Percentiles rank a stretch among this genome's conserved stretches.
These are phyloP conservation scores for Dromius quadrimaculatus DNA, from an alignment of 2,888 invertebrate species.

Conservation along the genomic window DNA sequence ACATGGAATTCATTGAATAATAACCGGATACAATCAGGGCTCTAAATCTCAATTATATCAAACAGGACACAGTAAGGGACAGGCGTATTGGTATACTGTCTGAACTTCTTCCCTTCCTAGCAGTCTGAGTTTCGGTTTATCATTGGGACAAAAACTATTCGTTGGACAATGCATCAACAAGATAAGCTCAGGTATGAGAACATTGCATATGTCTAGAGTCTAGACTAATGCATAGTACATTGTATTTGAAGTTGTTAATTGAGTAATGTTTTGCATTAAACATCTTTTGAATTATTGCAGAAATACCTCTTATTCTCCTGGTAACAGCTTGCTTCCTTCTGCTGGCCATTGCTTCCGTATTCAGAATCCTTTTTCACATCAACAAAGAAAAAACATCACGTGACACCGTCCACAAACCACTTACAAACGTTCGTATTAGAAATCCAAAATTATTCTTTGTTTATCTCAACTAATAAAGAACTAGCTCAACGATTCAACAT, in stretches of 20 bases:
- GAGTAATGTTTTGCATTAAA: too few species aligned
- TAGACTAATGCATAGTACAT: too few species aligned
- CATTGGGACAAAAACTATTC: conserved; percentile 6
- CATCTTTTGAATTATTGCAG: too few species aligned
- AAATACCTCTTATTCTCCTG: conserved; percentile 49
- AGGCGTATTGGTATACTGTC: background rate
- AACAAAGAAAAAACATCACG: conserved; percentile 23
- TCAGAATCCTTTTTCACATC: conserved; percentile 1
- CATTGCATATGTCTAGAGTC: too few species aligned
- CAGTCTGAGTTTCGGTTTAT: conserved; percentile 11
- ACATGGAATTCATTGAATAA: conserved; percentile 66
- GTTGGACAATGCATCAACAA: conserved; percentile 10
- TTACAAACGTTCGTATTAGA: background rate
- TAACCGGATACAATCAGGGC: conserved; percentile 65
- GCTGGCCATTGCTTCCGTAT: conserved; percentile 36
- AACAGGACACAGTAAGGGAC: conserved; percentile 3
- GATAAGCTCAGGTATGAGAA: conserved; percentile 15
- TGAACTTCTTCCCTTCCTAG: conserved; percentile 1
- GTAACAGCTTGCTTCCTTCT: conserved; percentile 49
- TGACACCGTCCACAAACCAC: conserved; percentile 11
- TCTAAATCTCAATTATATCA: conserved; percentile 65
- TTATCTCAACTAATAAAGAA: background rate
- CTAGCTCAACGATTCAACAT: background rate
- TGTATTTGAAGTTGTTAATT: too few species aligned
- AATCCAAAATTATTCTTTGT: background rate